Evolutionary conservation across 2,113 vertebrate species (phyloP).

Genomic region (Electrona antarctica): DNA sequence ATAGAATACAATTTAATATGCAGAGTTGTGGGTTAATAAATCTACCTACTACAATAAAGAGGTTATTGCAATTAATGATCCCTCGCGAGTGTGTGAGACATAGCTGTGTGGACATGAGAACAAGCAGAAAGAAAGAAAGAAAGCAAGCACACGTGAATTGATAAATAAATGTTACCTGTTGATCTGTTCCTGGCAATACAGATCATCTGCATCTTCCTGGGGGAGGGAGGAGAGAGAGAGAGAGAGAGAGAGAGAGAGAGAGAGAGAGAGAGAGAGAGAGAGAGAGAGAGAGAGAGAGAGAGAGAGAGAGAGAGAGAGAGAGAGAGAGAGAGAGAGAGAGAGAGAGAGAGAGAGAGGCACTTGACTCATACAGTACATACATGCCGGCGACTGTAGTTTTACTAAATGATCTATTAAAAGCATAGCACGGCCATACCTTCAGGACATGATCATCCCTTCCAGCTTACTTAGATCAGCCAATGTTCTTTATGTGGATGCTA

Average conservation of each 20-base stretch:
- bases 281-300: background rate
- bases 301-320: background rate
- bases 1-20: too few species aligned
- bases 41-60: too few species aligned
- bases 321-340: background rate
- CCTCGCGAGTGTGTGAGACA: too few species aligned
- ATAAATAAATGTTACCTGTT: slow-evolving; percentile 78
- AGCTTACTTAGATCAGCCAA: too few species aligned
- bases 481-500: background rate
- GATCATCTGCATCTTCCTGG: slow-evolving; percentile 82
- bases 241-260: background rate
- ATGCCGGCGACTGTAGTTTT: too few species aligned
- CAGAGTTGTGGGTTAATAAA: too few species aligned
- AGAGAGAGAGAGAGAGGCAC: background rate
- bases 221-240: slow-evolving; percentile 8
- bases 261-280: background rate
- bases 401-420: too few species aligned
- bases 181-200: slow-evolving; percentile 89
- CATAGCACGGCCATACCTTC: too few species aligned
- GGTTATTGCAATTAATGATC: too few species aligned
- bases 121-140: background rate
- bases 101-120: background rate
- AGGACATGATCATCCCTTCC: too few species aligned
- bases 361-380: too few species aligned
- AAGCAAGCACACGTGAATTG: background rate